Evolutionary conservation across 2,797 vertebrate genomes (phyloP), one percentile per base, ranked within the genome.

Genomic region (Hipposideros larvatus): DNA sequence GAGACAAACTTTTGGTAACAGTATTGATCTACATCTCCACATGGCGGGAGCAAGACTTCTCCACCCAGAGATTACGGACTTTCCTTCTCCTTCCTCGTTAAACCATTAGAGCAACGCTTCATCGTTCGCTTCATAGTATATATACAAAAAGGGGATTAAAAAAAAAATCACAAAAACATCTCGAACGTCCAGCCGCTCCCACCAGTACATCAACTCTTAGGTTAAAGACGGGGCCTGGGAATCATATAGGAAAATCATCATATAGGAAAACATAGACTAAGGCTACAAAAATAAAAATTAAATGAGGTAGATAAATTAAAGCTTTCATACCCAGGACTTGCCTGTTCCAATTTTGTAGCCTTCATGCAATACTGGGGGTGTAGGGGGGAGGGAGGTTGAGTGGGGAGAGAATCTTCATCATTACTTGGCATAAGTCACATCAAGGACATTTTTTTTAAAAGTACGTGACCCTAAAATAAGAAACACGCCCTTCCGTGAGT

Each of bases 261-360:
- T 97, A 98, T 98, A 98, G 98, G 98, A 98, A 98, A 98, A 98
- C 96, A 98, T 96, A 98, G 82, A 96, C 97, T 98, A 98, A 94
- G 96, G 93, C 98, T 98, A 99, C 96, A 98, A 98, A 98, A 98
- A 98, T 93, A 93, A 98, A 98, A 98, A 93, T 98, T 95, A 98
- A 98, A 98, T 99, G 99, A 99, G 98, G 99, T 99, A 99, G 99
- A 99, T 99, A 99, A 99, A 98, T 97, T 98, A 98, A 98, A 97
- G 96, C 98, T 98, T 98, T 98, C 98, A 98, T 98, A 98, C 78
- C 98, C 98, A 98, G 98, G 98, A 97, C 98, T 94, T 95, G 98
- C 97, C 98, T 70, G 84, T 87, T 91, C 92, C 93, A 95, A 94
- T 59, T 75, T 97, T 82, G 97, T 93, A 98, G 98, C 98, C 98